phyloP scores from a whole-genome alignment of 2,113 vertebrate species.

The Gymnogyps californianus region DNA sequence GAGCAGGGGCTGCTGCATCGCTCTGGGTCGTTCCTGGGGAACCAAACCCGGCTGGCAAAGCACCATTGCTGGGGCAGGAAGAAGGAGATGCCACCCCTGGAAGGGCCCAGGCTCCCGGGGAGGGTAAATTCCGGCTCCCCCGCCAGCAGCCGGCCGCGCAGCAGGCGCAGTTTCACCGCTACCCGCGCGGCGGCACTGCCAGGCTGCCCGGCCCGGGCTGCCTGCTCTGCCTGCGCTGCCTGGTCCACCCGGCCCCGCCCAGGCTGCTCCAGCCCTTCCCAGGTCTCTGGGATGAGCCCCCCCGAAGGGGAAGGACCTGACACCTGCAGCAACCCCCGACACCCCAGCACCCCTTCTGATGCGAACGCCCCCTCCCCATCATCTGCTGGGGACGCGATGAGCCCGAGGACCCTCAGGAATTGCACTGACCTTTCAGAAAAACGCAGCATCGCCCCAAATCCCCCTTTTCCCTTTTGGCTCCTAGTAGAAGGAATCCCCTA shows the following conservation, averaged over 20 bases:
- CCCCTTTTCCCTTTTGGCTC: not conserved
- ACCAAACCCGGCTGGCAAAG: not conserved
- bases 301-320: not conserved
- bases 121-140: not conserved
- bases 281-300: not conserved
- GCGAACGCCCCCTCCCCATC: not conserved
- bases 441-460: not conserved
- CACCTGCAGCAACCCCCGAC: not conserved
- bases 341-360: not conserved
- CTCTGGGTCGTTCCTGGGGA: not conserved
- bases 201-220: not conserved
- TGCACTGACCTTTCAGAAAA: not conserved
- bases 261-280: not conserved
- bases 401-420: not conserved
- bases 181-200: conserved; percentile 33
- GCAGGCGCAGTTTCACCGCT: conserved; percentile 9
- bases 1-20: not conserved
- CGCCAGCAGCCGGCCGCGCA: not conserved
- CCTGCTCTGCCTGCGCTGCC: not conserved
- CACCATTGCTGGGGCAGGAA: no score
- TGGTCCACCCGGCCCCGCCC: fast-evolving
- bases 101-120: not conserved
- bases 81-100: fast-evolving
- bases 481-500: not conserved
- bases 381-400: fast-evolving